Conservation (phyloP, 2,888 invertebrate genomes). For the Cyrtodaria siliqua region DNA sequence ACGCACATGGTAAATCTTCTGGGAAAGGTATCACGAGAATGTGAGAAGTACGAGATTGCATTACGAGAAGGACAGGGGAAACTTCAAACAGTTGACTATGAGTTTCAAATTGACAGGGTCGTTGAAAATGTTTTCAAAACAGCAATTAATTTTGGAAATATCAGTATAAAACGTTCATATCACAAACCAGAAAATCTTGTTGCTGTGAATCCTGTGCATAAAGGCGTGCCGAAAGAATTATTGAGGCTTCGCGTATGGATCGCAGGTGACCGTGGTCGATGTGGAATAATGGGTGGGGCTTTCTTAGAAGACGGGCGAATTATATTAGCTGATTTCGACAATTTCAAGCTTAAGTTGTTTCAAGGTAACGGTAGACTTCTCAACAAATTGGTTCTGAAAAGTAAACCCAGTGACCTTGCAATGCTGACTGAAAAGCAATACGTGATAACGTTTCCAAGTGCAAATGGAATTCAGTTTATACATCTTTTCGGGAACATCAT, state of each 20-base stretch:
- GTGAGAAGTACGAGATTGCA: slow-evolving; percentile 41
- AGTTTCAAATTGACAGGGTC: slow-evolving; percentile 35
- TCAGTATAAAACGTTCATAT: slow-evolving; percentile 35
- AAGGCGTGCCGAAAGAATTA: slow-evolving; percentile 24
- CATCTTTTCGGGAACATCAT: slow-evolving; percentile 36
- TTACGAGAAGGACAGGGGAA: slow-evolving; percentile 31
- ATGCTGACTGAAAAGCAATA: slow-evolving; percentile 25
- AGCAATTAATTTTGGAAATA: slow-evolving; percentile 38
- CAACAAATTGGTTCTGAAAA: slow-evolving; percentile 36
- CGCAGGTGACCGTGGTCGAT: slow-evolving; percentile 54
- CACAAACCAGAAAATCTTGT: slow-evolving; percentile 38
- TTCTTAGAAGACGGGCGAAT: slow-evolving; percentile 50
- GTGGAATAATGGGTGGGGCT: slow-evolving; percentile 53
- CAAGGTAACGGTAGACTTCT: slow-evolving; percentile 31
- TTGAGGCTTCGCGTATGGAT: slow-evolving; percentile 40
- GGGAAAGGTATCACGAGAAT: slow-evolving; percentile 33
- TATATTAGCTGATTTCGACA: slow-evolving; percentile 52
- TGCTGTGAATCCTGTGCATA: slow-evolving; percentile 9
- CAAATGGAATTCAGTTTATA: slow-evolving; percentile 45
- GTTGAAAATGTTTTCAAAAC: slow-evolving; percentile 48
- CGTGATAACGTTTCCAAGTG: slow-evolving; percentile 35
- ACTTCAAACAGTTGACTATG: slow-evolving; percentile 47
- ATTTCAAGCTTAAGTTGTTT: slow-evolving; percentile 57
- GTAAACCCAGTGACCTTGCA: slow-evolving; percentile 53
- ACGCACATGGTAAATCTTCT: slow-evolving; percentile 42